Conservation (phyloP, 2,888 invertebrate genomes). For the Nycteola revayana region DNA sequence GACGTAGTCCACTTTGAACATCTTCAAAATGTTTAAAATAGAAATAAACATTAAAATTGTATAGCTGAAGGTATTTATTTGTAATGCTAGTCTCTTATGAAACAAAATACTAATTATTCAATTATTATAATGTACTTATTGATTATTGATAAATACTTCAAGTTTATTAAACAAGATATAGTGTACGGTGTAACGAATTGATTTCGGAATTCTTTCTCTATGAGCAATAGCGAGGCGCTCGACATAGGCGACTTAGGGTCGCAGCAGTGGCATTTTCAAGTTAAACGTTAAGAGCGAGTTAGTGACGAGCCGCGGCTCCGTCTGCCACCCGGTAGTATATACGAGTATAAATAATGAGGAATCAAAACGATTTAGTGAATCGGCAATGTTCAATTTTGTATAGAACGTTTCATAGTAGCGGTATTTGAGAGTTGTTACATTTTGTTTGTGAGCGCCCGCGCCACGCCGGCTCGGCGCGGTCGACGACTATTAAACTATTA, state of each 20-base stretch:
- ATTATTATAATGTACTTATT: conserved; percentile 82
- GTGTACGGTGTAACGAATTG: conserved; percentile 80
- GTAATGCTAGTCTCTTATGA: conserved; percentile 82
- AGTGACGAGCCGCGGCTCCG: conserved; percentile 64
- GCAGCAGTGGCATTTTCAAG: conserved; percentile 79
- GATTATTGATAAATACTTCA: conserved; percentile 82
- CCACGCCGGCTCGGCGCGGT: conserved; percentile 36
- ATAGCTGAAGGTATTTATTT: conserved; percentile 82
- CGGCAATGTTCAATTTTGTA: conserved; percentile 81
- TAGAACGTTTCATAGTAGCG: conserved; percentile 80
- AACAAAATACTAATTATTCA: conserved; percentile 82
- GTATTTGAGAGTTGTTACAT: conserved; percentile 78
- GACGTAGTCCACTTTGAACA: conserved; percentile 77
- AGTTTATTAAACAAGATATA: conserved; percentile 80
- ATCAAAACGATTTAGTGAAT: conserved; percentile 74
- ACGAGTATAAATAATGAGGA: conserved; percentile 44
- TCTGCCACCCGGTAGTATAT: conserved; percentile 69
- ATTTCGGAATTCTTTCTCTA: conserved; percentile 76
- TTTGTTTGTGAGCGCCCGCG: conserved; percentile 57
- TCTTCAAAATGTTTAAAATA: conserved; percentile 79
- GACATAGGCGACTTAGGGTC: conserved; percentile 73
- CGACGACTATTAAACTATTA: conserved; percentile 72
- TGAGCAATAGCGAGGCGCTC: conserved; percentile 62
- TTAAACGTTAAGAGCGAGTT: conserved; percentile 74
- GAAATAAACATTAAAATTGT: conserved; percentile 79